These are phyloP conservation scores for Heliconius melpomene DNA, from an alignment of 1,140 invertebrate genomes.

Conservation along the genomic window DNA sequence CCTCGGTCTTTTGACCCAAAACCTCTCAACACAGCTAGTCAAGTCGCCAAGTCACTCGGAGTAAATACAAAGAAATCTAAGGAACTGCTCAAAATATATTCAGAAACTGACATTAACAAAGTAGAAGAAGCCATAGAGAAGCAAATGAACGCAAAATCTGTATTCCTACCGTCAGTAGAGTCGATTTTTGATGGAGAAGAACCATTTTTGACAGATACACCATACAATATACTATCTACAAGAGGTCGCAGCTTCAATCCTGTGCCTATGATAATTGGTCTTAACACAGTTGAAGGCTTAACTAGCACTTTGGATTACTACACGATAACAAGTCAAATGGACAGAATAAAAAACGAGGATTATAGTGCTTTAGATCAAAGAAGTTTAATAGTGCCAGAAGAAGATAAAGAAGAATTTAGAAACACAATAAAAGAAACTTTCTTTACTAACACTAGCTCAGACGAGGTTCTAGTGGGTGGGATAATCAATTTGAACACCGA, in stretches of 20 bases:
- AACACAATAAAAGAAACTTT: conserved; percentile 61
- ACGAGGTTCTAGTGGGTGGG: conserved; percentile 63
- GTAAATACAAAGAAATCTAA: conserved; percentile 55
- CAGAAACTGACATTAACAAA: conserved; percentile 50
- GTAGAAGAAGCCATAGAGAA: conserved; percentile 69
- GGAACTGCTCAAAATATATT: conserved; percentile 59
- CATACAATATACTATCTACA: conserved; percentile 68
- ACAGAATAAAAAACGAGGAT: conserved; percentile 71
- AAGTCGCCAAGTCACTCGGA: conserved; percentile 67
- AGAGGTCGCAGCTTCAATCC: conserved; percentile 56
- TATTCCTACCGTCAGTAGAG: conserved; percentile 79
- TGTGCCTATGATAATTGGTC: conserved; percentile 78
- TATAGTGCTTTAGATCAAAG: conserved; percentile 63
- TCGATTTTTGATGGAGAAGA: conserved; percentile 67
- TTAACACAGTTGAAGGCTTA: conserved; percentile 72
- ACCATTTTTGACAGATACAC: conserved; percentile 77
- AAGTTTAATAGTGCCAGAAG: conserved; percentile 49
- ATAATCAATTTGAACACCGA: conserved; percentile 71
- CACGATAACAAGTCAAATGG: conserved; percentile 69
- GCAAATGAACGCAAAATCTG: conserved; percentile 68
- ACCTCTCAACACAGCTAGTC: conserved; percentile 61
- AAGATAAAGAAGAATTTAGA: conserved; percentile 58
- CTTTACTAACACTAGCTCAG: conserved; percentile 59
- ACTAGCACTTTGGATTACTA: conserved; percentile 66
- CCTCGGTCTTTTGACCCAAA: conserved; percentile 64